phyloP scores from a whole-genome alignment of 2,113 vertebrate species.

The Bombycilla garrulus region DNA sequence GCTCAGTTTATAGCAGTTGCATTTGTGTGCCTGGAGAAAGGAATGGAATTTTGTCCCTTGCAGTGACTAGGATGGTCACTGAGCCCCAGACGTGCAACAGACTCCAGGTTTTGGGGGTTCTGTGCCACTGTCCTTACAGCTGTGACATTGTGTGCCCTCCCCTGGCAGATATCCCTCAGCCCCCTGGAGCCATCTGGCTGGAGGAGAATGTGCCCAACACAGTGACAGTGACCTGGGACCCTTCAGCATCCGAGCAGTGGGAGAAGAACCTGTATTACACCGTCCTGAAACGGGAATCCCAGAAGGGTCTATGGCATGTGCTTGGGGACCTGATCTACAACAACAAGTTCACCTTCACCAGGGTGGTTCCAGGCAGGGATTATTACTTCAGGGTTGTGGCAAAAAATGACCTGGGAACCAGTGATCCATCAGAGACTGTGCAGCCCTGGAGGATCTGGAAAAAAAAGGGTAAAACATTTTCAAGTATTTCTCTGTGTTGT shows the following conservation, averaged over 20 bases:
- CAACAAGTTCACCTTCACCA: constrained; percentile 84
- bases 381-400: constrained; percentile 88
- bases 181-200: constrained; percentile 81
- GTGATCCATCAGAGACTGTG: constrained; percentile 77
- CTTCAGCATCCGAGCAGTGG: constrained; percentile 84
- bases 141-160: neutral
- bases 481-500: neutral
- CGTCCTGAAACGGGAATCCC: constrained; percentile 81
- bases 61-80: neutral
- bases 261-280: constrained; percentile 81
- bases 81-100: neutral
- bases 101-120: neutral
- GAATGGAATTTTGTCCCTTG: neutral
- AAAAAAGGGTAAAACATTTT: constrained; percentile 38
- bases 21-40: neutral
- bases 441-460: constrained; percentile 75
- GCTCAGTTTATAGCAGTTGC: neutral
- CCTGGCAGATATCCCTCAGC: constrained; percentile 80
- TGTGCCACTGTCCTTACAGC: neutral
- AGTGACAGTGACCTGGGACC: constrained; percentile 85
- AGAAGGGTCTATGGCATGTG: constrained; percentile 76
- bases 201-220: constrained; percentile 85
- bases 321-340: constrained; percentile 83
- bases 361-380: constrained; percentile 79
- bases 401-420: constrained; percentile 82